phyloP scores from a whole-genome alignment of 2,113 vertebrate species.

The Centropus bengalensis region DNA sequence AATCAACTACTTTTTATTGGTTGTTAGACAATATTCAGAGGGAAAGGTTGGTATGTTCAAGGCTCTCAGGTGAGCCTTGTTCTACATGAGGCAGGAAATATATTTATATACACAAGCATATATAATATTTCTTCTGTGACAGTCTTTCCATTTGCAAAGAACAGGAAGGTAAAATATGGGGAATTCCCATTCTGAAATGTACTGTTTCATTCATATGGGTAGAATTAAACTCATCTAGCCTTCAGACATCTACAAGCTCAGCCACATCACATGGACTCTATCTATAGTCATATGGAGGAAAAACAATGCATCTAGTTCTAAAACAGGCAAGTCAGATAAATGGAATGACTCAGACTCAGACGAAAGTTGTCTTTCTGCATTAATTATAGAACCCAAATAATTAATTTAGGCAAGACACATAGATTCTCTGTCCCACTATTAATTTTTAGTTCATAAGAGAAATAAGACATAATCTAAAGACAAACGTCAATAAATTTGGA shows the following conservation, averaged over 20 bases:
- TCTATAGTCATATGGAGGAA: not conserved
- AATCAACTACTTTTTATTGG: not conserved
- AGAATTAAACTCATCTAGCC: not conserved
- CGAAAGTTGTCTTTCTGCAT: not conserved
- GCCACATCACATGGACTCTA: not conserved
- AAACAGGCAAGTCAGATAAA: not conserved
- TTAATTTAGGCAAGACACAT: not conserved
- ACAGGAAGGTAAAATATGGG: not conserved
- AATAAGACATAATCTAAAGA: not conserved
- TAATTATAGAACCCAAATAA: not conserved
- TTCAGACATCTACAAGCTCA: not conserved
- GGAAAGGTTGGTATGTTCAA: not conserved
- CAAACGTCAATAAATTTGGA: not conserved
- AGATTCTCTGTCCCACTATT: not conserved
- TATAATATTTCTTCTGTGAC: not conserved
- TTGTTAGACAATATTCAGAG: conserved; percentile 22
- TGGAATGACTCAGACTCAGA: not conserved
- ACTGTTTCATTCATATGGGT: not conserved
- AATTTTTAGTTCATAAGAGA: not conserved
- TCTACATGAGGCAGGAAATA: not conserved
- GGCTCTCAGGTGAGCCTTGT: not conserved
- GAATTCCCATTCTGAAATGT: not conserved
- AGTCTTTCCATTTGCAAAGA: not conserved
- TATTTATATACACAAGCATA: not conserved
- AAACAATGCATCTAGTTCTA: not conserved